Evolutionary conservation across 2,797 vertebrate genomes (phyloP), one percentile per base, ranked within the genome.

Genomic region (Stomatorhinus walkeri): DNA sequence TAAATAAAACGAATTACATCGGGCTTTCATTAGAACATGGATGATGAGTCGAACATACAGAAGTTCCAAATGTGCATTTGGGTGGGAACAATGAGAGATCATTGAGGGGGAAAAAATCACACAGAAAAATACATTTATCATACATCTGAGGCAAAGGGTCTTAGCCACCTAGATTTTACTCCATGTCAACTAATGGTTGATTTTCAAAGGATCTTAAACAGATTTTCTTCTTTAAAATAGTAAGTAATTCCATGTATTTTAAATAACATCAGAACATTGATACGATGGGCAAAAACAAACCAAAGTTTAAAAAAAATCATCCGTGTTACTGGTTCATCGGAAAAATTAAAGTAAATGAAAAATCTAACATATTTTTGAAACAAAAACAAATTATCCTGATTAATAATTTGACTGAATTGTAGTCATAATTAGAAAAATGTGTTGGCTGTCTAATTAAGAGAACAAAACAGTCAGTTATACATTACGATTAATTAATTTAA

Each of bases 321-420:
- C 36, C 64, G 16, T 12, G 61, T 36, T 72, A 32, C 22, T 28
- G 22, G 59, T 64, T 10, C 22, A 64, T 10, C 2, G 28, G 64
- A 72, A 68, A 68, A 68, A 68, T 68, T 14, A 4, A 68, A 68
- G 61, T 10, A 36, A 72, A 72, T 32, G 64, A 72, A 72, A 72
- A 36, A 32, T 72, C 64, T 36, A 72, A 72, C 28, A 68, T 9
- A 64, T 88, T 51, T 49, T 51, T 48, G 61, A 72, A 24, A 72
- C 87, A 72, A 64, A 87, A 88, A 72, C 87, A 88, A 88, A 88
- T 88, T 68, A 88, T 76, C 61, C 46, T 49, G 87, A 76, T 88
- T 88, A 88, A 88, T 68, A 49, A 88, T 88, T 68, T 76, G 64
- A 36, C 48, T 88, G 43, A 28, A 88, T 68, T 88, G 59, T 88